phyloP scores from a whole-genome alignment of 2,888 invertebrate species.

The Malthinus seriepunctatus region DNA sequence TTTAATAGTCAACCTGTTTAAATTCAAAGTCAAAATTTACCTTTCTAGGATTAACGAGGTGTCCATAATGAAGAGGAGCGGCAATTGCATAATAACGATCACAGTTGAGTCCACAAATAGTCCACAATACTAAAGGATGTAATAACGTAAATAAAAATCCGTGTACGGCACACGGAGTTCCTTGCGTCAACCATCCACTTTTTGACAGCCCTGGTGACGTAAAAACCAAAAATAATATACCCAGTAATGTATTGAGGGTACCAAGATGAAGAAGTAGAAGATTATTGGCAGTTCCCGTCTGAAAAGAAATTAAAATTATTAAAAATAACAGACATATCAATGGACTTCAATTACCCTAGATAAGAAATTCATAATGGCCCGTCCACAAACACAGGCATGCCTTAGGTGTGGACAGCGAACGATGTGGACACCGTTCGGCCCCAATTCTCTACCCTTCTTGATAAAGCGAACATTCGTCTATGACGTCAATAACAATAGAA shows the following conservation, averaged over 20 bases:
- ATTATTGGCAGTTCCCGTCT: conserved; percentile 71
- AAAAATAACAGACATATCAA: too few species aligned
- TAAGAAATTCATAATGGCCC: too few species aligned
- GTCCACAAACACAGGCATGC: too few species aligned
- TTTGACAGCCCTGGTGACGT: conserved; percentile 57
- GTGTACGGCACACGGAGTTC: conserved; percentile 65
- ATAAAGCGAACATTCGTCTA: too few species aligned
- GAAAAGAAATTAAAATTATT: conserved; percentile 46
- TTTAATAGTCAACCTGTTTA: neutral
- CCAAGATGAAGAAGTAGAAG: conserved; percentile 75
- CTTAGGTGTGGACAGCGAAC: too few species aligned
- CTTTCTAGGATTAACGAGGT: conserved; percentile 73
- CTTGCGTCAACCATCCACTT: conserved; percentile 55
- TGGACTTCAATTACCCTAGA: too few species aligned
- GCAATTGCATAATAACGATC: conserved; percentile 81
- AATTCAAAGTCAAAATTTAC: conserved; percentile 48
- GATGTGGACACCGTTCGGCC: too few species aligned
- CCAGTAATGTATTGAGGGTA: conserved; percentile 69
- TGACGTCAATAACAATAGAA: too few species aligned
- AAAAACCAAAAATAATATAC: conserved; percentile 63
- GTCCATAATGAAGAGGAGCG: conserved; percentile 78
- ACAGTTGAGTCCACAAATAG: conserved; percentile 77
- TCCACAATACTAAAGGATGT: conserved; percentile 78
- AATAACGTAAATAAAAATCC: conserved; percentile 71
- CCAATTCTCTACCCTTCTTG: too few species aligned